Conservation (phyloP, 1,140 invertebrate genomes). For the Aphis craccivora region DNA sequence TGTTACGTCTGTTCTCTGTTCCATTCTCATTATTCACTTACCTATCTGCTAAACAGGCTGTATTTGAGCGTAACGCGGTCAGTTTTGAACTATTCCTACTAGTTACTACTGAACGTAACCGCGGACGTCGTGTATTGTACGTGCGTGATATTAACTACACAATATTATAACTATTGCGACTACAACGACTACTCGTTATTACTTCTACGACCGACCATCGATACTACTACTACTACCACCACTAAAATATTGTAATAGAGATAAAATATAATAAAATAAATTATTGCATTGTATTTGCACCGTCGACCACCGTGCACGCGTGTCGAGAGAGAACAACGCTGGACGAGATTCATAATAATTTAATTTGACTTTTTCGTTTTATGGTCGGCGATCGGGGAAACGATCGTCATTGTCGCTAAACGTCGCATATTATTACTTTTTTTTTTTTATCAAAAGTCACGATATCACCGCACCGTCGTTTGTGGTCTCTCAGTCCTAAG, state of each 20-base stretch:
- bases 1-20: background rate
- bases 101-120: background rate
- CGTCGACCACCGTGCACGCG: slow-evolving; percentile 1
- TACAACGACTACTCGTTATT: background rate
- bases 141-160: too few relatives aligned
- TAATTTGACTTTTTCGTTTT: background rate
- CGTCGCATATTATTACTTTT: background rate
- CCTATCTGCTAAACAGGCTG: background rate
- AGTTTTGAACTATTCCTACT: background rate
- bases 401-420: background rate
- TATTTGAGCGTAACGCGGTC: background rate
- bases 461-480: background rate
- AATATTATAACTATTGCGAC: background rate
- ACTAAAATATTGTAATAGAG: slow-evolving; percentile 8
- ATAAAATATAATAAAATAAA: background rate
- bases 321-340: background rate
- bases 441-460: background rate
- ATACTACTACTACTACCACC: background rate
- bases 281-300: background rate
- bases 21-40: background rate
- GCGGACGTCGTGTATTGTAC: too few relatives aligned
- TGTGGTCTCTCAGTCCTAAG: background rate
- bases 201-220: too few relatives aligned
- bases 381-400: background rate
- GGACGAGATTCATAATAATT: background rate